Conservation (phyloP, 2,113 vertebrate genomes). For the Genyomyrus donnyi region DNA sequence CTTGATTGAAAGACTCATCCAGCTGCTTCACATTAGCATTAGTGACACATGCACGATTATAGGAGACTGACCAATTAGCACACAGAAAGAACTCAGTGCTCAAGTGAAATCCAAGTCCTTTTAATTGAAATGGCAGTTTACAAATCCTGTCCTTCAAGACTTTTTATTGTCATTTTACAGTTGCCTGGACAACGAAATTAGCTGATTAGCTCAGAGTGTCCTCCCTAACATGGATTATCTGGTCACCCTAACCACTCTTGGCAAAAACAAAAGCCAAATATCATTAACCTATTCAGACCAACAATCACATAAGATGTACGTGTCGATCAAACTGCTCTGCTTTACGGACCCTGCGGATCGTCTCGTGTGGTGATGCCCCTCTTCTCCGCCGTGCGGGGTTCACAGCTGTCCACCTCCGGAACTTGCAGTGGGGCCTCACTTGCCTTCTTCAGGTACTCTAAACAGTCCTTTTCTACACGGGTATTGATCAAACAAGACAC, state of each 20-base stretch:
- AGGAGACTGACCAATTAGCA: too few species aligned
- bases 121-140: too few species aligned
- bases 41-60: too few species aligned
- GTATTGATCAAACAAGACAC: not conserved
- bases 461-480: conserved; percentile 70
- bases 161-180: too few species aligned
- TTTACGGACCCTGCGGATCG: conserved; percentile 64
- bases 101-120: too few species aligned
- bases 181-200: too few species aligned
- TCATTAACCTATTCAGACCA: not conserved
- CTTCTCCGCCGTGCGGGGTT: conserved; percentile 50
- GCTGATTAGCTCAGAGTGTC: too few species aligned
- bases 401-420: conserved; percentile 77
- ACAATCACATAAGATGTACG: not conserved
- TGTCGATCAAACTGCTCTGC: not conserved
- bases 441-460: conserved; percentile 62
- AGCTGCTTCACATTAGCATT: too few species aligned
- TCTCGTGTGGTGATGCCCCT: conserved; percentile 74
- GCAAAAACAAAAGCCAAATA: not conserved
- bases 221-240: too few species aligned
- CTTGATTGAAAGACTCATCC: too few species aligned
- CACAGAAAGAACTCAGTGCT: too few species aligned
- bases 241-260: not conserved
- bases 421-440: conserved; percentile 75
- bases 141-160: too few species aligned